These are phyloP conservation scores for Perizoma flavofasciatum DNA, from an alignment of 2,888 invertebrate species.

Conservation along the genomic window DNA sequence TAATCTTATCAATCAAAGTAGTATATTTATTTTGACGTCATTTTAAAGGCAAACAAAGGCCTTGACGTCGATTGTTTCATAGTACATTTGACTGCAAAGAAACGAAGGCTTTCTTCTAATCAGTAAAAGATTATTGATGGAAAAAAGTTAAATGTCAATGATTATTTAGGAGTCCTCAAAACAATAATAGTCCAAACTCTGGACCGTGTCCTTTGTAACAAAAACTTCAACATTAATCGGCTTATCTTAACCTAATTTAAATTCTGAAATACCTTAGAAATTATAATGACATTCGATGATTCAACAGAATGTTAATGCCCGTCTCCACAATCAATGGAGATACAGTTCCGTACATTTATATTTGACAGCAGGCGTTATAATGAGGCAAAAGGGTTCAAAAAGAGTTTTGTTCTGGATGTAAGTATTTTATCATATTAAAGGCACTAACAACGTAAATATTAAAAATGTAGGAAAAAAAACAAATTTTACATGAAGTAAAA, in stretches of 20 bases:
- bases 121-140: constrained; percentile 11
- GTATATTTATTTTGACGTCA: neutral
- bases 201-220: constrained; percentile 34
- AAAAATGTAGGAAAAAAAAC: no score
- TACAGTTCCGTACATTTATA: constrained; percentile 39
- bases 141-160: constrained; percentile 21
- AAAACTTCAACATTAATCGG: constrained; percentile 42
- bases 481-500: no score
- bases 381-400: no score
- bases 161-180: constrained; percentile 23
- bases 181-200: constrained; percentile 14
- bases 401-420: no score
- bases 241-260: constrained; percentile 67
- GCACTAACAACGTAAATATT: no score
- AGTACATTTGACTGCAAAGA: constrained; percentile 6
- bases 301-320: constrained; percentile 54
- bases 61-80: no score
- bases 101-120: neutral
- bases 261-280: constrained; percentile 70
- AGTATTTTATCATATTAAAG: no score
- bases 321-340: constrained; percentile 3
- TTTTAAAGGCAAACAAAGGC: constrained; percentile 17
- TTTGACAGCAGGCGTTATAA: no score
- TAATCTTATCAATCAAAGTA: no score
- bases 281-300: constrained; percentile 72